Percentiles rank a stretch among this genome's conserved stretches.
Conservation (phyloP, 2,888 invertebrate species). For the Listrodromus nycthemerus region DNA sequence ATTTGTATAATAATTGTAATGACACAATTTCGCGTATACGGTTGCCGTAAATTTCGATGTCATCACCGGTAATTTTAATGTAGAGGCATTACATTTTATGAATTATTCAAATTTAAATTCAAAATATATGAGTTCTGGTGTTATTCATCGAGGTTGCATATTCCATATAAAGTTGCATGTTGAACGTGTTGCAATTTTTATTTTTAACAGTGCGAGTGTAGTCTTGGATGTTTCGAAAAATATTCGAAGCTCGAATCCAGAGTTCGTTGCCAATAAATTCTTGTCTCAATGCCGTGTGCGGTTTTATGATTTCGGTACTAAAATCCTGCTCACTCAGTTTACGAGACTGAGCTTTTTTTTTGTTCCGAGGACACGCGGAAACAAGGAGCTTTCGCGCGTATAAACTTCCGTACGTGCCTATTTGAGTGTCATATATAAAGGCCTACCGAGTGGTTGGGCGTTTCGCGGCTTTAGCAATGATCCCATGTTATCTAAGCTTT, state of each 20-base stretch:
- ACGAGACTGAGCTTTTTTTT: neutral
- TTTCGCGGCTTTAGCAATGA: slow-evolving; percentile 36
- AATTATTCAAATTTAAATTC: too few species aligned
- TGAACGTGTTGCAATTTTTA: too few species aligned
- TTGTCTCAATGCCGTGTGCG: neutral
- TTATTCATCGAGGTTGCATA: too few species aligned
- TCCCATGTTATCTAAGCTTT: slow-evolving; percentile 27
- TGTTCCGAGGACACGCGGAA: neutral
- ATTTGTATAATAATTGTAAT: too few species aligned
- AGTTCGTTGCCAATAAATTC: neutral
- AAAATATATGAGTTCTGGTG: too few species aligned
- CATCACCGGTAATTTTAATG: too few species aligned
- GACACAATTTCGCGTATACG: too few species aligned
- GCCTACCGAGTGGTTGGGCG: neutral
- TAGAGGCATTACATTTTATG: too few species aligned
- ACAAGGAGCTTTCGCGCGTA: slow-evolving; percentile 26
- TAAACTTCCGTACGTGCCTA: slow-evolving; percentile 49
- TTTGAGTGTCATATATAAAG: slow-evolving; percentile 33
- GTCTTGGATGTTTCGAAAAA: neutral
- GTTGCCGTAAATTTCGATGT: too few species aligned
- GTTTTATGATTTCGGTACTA: neutral
- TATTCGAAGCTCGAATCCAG: neutral
- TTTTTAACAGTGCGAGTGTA: too few species aligned
- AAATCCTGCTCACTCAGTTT: neutral
- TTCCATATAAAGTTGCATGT: too few species aligned